Evolutionary conservation across 1,140 invertebrate species (phyloP), one percentile per base, ranked within the genome.

Genomic region (Propsilocerus akamusi): DNA sequence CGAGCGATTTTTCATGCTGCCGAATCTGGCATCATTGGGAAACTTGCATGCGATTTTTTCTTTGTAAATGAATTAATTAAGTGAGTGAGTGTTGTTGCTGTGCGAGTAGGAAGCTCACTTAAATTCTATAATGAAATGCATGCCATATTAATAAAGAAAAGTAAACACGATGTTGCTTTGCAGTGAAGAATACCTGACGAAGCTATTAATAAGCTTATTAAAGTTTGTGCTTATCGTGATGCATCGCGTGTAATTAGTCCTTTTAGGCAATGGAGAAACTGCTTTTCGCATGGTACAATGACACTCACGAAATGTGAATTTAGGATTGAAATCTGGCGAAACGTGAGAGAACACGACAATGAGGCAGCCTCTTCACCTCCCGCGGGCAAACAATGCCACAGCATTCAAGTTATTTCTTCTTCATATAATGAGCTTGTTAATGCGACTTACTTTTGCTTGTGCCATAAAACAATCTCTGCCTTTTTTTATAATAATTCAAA

Each of bases 391-490:
- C n/a, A n/a, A n/a, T n/a, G n/a, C n/a, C n/a, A n/a, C n/a, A n/a
- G n/a, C n/a, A n/a, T n/a, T n/a, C n/a, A n/a, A n/a, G n/a, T n/a
- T n/a, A n/a, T 41, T 41, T 41, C 34, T 20, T 41, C 34, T 41
- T 41, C 34, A 41, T 20, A 41, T 41, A 41, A 41, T 41, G 14
- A 41, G 34, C 34, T 41, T 41, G 34, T 41, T 41, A 41, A 41
- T 17, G 14, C 34, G 14, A 20, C 22, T 20, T 41, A 20, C 34
- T 41, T 41, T n/a, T n/a, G n/a, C n/a, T n/a, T n/a, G n/a, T n/a
- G n/a, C n/a, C n/a, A n/a, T n/a, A n/a, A n/a, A 41, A 11, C n/a
- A 30, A 30, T 14, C 12, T 17, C 22, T 17, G 17, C 34, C 14
- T 17, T 41, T 17, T 41, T 8, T 30, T 30, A 8, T 11, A 30